A percentile compares a stretch with the other conserved stretches of the same genome.
Evolutionary conservation across 2,888 invertebrate species (phyloP).

Genomic region (Theretra japonica): DNA sequence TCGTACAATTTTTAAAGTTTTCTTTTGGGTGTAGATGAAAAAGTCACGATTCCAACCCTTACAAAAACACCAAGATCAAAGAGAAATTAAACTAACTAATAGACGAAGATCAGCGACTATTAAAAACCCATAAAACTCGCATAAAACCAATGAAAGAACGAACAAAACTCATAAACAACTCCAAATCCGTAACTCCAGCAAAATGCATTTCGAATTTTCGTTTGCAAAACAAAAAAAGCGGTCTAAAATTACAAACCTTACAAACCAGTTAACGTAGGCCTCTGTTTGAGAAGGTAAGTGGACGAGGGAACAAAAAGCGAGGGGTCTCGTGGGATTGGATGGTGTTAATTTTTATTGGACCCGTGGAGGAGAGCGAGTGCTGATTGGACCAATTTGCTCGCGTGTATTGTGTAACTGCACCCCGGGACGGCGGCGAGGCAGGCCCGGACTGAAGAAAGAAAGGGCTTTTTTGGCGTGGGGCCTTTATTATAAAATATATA

Average conservation of each 20-base stretch:
- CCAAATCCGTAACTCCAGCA: background rate
- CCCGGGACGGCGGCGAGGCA: background rate
- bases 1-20: too few species aligned
- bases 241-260: constrained; percentile 11
- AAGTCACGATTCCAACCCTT: too few species aligned
- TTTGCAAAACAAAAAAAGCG: background rate
- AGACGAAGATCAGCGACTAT: too few species aligned
- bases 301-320: background rate
- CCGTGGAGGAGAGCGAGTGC: background rate
- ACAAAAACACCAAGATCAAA: too few species aligned
- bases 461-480: background rate
- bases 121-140: too few species aligned
- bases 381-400: constrained; percentile 22
- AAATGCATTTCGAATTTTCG: constrained; percentile 16
- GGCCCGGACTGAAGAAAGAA: background rate
- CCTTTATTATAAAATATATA: too few species aligned
- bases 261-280: background rate
- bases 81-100: too few species aligned
- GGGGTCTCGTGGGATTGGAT: background rate
- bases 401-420: constrained; percentile 20
- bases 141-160: too few species aligned
- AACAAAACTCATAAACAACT: constrained; percentile 2
- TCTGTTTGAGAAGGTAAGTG: background rate
- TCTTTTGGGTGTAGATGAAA: too few species aligned
- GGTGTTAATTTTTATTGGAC: constrained; percentile 8